Evolutionary conservation across 2,113 vertebrate species (phyloP).

Genomic region (Nibea albiflora): DNA sequence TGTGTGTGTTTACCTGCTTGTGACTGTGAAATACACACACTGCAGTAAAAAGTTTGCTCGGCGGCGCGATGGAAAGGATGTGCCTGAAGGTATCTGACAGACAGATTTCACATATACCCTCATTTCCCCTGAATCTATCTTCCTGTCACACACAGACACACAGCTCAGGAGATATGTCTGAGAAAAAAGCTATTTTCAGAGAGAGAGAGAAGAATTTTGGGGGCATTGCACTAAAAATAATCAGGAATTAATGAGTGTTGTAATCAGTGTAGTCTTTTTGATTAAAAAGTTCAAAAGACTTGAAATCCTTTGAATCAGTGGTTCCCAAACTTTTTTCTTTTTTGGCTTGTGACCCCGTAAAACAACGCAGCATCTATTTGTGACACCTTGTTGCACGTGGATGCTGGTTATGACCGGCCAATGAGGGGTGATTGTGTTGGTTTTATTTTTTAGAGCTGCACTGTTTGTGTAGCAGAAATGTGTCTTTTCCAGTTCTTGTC

Average conservation of each 20-base stretch:
- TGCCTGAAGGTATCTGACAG: slow-evolving; percentile 53
- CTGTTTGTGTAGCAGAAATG: background rate
- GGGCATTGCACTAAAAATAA: background rate
- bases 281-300: background rate
- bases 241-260: background rate
- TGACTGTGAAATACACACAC: slow-evolving; percentile 47
- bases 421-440: background rate
- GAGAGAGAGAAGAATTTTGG: background rate
- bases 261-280: background rate
- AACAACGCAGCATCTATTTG: background rate
- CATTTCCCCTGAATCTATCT: slow-evolving; percentile 16
- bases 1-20: slow-evolving; percentile 1
- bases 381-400: background rate
- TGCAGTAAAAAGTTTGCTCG: slow-evolving; percentile 36
- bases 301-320: background rate
- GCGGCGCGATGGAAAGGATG: slow-evolving; percentile 34
- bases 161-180: slow-evolving; percentile 5
- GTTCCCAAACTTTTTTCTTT: background rate
- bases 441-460: background rate
- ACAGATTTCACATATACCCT: slow-evolving; percentile 37
- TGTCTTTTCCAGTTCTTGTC: background rate
- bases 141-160: slow-evolving; percentile 29
- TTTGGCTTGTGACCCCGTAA: background rate
- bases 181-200: slow-evolving; percentile 27
- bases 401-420: background rate